Evolutionary conservation across 2,797 vertebrate genomes (phyloP).

Genomic region (Pempheris klunzingeri): DNA sequence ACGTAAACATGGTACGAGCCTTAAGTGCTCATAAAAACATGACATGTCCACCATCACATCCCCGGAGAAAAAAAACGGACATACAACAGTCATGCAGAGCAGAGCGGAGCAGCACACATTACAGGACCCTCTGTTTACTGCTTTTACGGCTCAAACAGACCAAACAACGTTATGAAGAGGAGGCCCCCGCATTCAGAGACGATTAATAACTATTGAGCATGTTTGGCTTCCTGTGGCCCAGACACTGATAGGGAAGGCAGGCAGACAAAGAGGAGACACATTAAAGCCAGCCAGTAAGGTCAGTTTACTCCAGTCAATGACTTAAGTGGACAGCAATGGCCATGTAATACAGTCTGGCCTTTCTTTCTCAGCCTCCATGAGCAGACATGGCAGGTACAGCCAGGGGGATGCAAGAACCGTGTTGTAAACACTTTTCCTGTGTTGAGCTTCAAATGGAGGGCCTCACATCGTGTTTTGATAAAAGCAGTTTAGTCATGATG

Average conservation of each 20-base stretch:
- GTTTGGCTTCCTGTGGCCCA: constrained; percentile 86
- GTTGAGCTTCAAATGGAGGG: constrained; percentile 45
- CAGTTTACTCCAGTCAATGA: constrained; percentile 87
- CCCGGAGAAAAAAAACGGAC: constrained; percentile 27
- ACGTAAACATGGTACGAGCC: constrained; percentile 41
- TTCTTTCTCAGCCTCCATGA: constrained; percentile 59
- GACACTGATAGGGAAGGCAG: constrained; percentile 84
- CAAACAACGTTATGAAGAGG: constrained; percentile 73
- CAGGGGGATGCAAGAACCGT: constrained; percentile 38
- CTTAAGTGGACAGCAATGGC: constrained; percentile 85
- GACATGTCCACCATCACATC: constrained; percentile 43
- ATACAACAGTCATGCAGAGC: constrained; percentile 42
- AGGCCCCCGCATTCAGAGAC: constrained; percentile 76
- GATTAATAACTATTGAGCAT: constrained; percentile 87
- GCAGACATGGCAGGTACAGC: constrained; percentile 63
- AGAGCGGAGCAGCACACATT: constrained; percentile 60
- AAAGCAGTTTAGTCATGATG: constrained; percentile 39
- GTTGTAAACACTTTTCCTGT: constrained; percentile 58
- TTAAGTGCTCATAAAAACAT: constrained; percentile 59
- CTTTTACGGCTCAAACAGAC: constrained; percentile 75
- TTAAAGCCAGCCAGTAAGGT: constrained; percentile 85
- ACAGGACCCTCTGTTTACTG: constrained; percentile 72
- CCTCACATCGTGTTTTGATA: constrained; percentile 48
- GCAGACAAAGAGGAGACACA: constrained; percentile 86
- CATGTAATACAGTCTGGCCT: constrained; percentile 81